Evolutionary conservation across 2,113 vertebrate genomes (phyloP).

Genomic region (Riparia riparia): DNA sequence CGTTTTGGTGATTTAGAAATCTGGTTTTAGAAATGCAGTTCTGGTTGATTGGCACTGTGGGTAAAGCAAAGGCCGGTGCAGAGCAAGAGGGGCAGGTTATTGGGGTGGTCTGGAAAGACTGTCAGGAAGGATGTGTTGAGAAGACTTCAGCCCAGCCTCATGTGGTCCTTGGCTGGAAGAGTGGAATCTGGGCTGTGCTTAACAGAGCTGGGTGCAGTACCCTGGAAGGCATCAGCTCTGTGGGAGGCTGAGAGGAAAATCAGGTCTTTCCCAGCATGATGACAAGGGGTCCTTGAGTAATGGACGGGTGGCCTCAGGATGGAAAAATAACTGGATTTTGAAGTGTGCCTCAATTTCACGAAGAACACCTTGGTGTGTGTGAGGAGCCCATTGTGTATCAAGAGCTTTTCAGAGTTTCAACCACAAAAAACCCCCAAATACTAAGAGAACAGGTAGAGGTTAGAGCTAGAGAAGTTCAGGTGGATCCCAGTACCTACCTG

Average conservation of each 20-base stretch:
- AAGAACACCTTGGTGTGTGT: background rate
- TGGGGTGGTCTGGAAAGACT: background rate
- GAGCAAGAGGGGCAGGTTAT: background rate
- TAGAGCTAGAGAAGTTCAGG: background rate
- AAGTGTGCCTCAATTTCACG: background rate
- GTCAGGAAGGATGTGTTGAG: background rate
- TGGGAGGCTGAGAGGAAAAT: background rate
- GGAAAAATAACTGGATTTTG: background rate
- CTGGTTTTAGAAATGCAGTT: background rate
- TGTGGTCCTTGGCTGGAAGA: background rate
- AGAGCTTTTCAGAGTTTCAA: background rate
- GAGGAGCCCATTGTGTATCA: accelerated
- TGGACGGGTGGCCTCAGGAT: background rate
- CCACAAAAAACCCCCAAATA: background rate
- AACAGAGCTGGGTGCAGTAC: background rate
- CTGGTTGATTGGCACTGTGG: accelerated
- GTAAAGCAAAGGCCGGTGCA: background rate
- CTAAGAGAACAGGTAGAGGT: background rate
- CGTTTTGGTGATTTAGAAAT: background rate
- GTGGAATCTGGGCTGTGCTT: accelerated
- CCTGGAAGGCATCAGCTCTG: background rate
- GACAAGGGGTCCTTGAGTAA: background rate
- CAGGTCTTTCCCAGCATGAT: background rate
- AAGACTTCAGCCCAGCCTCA: background rate
- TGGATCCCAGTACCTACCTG: accelerated